Percentiles rank a stretch among this genome's conserved stretches.
These are phyloP conservation scores for Holothuria scabra DNA, from an alignment of 53 echinoderm and acorn worm genomes.

Conservation along the genomic window DNA sequence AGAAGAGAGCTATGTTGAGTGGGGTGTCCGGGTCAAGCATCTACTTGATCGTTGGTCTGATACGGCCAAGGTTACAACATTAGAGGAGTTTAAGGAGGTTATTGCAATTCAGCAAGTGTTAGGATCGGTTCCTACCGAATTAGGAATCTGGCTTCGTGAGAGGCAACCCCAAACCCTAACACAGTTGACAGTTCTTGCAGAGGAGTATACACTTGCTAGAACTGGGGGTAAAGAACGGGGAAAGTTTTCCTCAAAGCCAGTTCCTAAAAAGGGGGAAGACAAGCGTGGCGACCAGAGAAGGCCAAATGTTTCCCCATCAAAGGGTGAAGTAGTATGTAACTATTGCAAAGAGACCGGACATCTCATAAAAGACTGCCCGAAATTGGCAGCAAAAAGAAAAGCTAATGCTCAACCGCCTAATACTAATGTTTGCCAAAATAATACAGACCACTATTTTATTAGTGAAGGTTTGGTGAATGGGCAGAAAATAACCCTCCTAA, in stretches of 20 bases:
- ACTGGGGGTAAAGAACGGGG: not conserved
- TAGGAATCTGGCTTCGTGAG: not conserved
- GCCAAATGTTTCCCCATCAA: not conserved
- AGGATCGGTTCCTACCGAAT: not conserved
- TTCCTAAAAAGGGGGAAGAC: conserved; percentile 17
- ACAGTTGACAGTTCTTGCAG: not conserved
- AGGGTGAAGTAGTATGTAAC: not conserved
- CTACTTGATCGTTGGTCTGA: not conserved
- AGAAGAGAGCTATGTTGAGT: not conserved
- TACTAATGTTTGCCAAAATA: not conserved
- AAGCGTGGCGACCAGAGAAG: not conserved
- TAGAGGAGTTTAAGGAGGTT: not conserved
- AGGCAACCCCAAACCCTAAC: not conserved
- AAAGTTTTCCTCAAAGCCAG: not conserved
- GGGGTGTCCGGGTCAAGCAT: not conserved
- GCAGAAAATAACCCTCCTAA: not conserved
- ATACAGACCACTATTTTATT: not conserved
- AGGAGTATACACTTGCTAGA: not conserved
- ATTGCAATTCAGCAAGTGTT: conserved; percentile 7
- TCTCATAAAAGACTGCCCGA: not conserved
- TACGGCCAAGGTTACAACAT: not conserved
- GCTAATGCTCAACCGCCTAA: not conserved
- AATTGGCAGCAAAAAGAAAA: not conserved
- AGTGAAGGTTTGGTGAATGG: not conserved
- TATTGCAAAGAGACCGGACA: not conserved